Percentiles rank a stretch among this genome's conserved stretches.
Conservation (phyloP, 2,113 vertebrate species). For the Colius striatus region DNA sequence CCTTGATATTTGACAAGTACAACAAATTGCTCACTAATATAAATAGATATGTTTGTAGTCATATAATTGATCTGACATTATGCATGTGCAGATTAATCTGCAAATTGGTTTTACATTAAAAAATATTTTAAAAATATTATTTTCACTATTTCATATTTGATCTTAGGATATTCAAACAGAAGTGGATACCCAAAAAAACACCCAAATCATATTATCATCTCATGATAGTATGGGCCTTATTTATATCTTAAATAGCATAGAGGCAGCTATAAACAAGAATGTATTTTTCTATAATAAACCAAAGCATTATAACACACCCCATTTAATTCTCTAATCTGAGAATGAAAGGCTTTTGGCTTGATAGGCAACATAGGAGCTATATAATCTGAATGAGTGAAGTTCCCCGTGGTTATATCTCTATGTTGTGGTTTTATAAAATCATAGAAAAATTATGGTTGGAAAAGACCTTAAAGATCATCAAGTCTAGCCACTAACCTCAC, state of each 20-base stretch:
- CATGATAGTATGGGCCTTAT: neutral
- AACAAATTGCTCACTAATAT: neutral
- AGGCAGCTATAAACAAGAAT: neutral
- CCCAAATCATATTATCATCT: neutral
- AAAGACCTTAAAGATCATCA: too few species aligned
- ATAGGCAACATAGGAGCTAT: neutral
- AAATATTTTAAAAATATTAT: fast-evolving
- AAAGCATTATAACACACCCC: neutral
- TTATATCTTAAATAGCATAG: neutral
- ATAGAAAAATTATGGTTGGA: too few species aligned
- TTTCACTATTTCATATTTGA: neutral
- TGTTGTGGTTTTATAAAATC: too few species aligned
- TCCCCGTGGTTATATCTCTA: neutral
- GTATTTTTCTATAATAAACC: neutral
- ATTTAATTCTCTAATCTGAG: neutral
- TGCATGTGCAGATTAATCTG: neutral
- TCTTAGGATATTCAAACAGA: neutral
- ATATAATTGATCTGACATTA: neutral
- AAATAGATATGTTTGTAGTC: neutral
- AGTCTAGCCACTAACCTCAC: too few species aligned
- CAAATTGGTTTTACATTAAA: neutral
- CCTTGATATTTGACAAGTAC: neutral
- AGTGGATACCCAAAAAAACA: neutral
- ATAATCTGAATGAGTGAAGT: neutral
- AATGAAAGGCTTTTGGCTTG: neutral